A percentile compares a stretch with the other conserved stretches of the same genome.
Conservation (phyloP, 1,140 invertebrate genomes). For the Drosophila tsacasi region DNA sequence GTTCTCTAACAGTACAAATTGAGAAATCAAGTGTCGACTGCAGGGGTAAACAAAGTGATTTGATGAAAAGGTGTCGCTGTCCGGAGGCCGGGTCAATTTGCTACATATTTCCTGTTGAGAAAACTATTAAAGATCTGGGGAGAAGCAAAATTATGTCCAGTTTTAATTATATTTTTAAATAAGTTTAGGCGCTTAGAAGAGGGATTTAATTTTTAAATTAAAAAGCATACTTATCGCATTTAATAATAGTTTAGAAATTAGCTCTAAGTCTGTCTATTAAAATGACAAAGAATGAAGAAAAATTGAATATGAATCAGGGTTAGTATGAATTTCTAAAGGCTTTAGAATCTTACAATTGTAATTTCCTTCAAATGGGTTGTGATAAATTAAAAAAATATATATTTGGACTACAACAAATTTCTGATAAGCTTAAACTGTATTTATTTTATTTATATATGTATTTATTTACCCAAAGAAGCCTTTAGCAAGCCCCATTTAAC, state of each 20-base stretch:
- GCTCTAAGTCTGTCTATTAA: no score
- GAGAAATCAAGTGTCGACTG: slow-evolving; percentile 18
- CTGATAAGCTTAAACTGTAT: not conserved
- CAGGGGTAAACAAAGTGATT: slow-evolving; percentile 23
- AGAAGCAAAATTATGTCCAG: slow-evolving; percentile 7
- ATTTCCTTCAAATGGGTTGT: no score
- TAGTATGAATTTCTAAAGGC: no score
- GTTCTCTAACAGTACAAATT: slow-evolving; percentile 48
- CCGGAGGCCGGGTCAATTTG: slow-evolving; percentile 2
- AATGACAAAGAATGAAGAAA: no score
- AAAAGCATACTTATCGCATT: no score
- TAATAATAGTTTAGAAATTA: no score
- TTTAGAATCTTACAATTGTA: not conserved
- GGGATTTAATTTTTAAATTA: not conserved
- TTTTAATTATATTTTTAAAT: slow-evolving; percentile 9
- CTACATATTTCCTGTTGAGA: slow-evolving; percentile 19
- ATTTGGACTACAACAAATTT: not conserved
- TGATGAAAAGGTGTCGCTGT: slow-evolving; percentile 29
- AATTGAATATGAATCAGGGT: no score
- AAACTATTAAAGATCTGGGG: slow-evolving; percentile 1
- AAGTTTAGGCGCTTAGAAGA: not conserved
- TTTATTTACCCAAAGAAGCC: not conserved
- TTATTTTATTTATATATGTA: not conserved
- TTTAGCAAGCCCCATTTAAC: not conserved
- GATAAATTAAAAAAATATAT: not conserved